A percentile compares a stretch with the other conserved stretches of the same genome.
Conservation (phyloP, 64 coral and sea anemone species). For the Trachythela sp. region DNA sequence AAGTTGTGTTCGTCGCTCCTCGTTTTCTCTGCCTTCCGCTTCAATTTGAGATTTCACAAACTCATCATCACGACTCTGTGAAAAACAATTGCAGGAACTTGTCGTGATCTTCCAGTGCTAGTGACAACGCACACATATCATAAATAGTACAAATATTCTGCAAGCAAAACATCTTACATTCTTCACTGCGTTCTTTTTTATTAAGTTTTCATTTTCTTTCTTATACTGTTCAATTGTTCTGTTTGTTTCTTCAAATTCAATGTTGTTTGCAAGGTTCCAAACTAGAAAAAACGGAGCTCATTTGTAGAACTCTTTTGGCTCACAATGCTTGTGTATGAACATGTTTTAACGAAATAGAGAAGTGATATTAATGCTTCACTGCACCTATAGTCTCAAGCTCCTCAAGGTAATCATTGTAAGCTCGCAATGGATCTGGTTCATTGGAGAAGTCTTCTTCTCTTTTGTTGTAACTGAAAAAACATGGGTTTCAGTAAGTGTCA, state of each 20-base stretch:
- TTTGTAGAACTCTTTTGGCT: no score
- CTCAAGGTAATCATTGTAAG: conserved; percentile 96
- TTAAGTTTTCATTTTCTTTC: conserved; percentile 91
- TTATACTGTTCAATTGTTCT: conserved; percentile 83
- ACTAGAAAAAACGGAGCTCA: conserved; percentile 40
- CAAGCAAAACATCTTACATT: conserved; percentile 46
- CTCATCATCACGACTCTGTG: conserved; percentile 81
- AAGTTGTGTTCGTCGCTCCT: conserved; percentile 45
- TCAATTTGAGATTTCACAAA: conserved; percentile 71
- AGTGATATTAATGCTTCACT: no score
- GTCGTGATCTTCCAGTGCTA: no score
- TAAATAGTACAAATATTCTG: no score
- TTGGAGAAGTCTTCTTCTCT: conserved; percentile 75
- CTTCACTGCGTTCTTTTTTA: conserved; percentile 89
- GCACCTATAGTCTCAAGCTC: conserved; percentile 91
- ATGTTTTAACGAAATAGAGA: no score
- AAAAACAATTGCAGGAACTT: background rate
- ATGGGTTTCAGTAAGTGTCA: background rate
- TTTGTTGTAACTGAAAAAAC: conserved; percentile 77
- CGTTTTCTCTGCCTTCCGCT: conserved; percentile 65
- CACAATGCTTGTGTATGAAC: background rate
- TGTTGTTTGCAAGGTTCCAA: conserved; percentile 92
- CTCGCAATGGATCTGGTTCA: conserved; percentile 55
- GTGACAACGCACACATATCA: no score
- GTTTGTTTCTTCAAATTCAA: conserved; percentile 90